Evolutionary conservation across 2,888 invertebrate genomes (phyloP).

Genomic region (Celastrina argiolus): DNA sequence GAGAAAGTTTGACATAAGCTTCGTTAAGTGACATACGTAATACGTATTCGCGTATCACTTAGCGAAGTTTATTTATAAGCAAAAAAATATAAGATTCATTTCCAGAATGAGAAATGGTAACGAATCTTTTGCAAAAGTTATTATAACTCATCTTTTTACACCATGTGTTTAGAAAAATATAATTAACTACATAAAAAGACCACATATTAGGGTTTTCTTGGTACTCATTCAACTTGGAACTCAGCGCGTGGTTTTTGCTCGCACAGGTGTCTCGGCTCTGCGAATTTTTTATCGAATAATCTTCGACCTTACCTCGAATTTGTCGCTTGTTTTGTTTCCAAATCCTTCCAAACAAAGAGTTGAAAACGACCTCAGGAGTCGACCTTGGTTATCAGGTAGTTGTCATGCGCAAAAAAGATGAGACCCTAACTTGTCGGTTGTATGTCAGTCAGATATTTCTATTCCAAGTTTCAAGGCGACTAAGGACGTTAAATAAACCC

Average conservation of each 20-base stretch:
- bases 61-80: too few species aligned
- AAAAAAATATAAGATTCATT: too few species aligned
- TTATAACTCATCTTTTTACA: too few species aligned
- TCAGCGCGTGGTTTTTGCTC: constrained; percentile 48
- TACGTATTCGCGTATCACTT: too few species aligned
- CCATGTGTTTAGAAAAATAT: too few species aligned
- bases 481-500: not conserved
- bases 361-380: constrained; percentile 34
- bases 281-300: constrained; percentile 52
- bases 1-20: too few species aligned
- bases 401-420: not conserved
- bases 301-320: constrained; percentile 49
- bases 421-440: not conserved
- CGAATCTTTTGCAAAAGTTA: too few species aligned
- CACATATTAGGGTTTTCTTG: not conserved
- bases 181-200: not conserved
- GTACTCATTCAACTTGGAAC: too few species aligned
- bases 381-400: constrained; percentile 31
- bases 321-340: constrained; percentile 57
- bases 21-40: too few species aligned
- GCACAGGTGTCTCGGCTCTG: constrained; percentile 60
- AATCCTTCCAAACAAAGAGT: constrained; percentile 40
- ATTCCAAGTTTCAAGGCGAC: not conserved
- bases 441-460: not conserved
- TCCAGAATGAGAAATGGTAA: too few species aligned